phyloP scores from a whole-genome alignment of 2,888 invertebrate species.

The Ferrisia virgata region DNA sequence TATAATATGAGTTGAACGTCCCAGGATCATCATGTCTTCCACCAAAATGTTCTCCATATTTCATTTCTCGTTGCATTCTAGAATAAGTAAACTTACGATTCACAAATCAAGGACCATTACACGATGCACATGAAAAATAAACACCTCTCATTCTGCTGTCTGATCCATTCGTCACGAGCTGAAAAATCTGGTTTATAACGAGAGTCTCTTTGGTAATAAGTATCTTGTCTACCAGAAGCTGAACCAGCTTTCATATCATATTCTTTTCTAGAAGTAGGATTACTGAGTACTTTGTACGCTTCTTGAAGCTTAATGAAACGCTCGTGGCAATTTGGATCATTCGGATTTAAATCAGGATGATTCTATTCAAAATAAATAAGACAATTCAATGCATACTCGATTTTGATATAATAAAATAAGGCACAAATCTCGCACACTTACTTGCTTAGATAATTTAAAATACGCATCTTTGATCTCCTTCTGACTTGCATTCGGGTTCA shows the following conservation, averaged over 20 bases:
- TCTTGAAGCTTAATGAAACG: conserved; percentile 36
- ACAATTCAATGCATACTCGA: too few species aligned
- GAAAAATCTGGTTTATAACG: neutral
- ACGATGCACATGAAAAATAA: neutral
- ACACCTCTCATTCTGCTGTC: neutral
- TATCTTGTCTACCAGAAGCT: neutral
- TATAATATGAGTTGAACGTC: neutral
- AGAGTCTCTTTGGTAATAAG: neutral
- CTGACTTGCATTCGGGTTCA: conserved; percentile 25
- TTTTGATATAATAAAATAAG: too few species aligned
- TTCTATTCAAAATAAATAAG: neutral
- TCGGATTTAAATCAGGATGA: conserved; percentile 38
- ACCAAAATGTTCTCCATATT: neutral
- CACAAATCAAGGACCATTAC: neutral
- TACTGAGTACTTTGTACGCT: conserved; percentile 35
- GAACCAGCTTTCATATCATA: conserved; percentile 12
- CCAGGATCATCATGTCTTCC: neutral
- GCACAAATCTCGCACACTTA: too few species aligned
- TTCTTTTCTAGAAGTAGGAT: neutral
- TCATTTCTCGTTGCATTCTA: neutral
- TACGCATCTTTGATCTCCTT: conserved; percentile 37
- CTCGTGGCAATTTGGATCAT: conserved; percentile 36
- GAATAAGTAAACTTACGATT: neutral
- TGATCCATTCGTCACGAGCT: conserved; percentile 24
- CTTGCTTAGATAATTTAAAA: conserved; percentile 21